Conservation (phyloP, 2,797 vertebrate species). For the Microcaecilia unicolor region DNA sequence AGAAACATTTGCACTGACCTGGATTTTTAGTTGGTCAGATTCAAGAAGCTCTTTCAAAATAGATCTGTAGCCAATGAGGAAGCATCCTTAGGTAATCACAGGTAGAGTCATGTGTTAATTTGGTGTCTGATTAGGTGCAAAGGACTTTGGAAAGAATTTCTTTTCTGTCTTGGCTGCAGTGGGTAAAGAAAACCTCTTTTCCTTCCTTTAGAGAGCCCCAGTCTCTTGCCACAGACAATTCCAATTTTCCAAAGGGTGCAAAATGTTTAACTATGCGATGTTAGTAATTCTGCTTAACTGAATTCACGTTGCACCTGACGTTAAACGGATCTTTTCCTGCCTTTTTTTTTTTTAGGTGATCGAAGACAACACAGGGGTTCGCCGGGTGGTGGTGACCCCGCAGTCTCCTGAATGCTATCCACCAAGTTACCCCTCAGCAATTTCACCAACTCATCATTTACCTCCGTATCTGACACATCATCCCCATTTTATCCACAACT, state of each 20-base stretch:
- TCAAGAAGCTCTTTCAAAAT: no score
- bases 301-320: not conserved
- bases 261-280: not conserved
- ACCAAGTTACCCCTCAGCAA: slow-evolving; percentile 86
- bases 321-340: slow-evolving; percentile 5
- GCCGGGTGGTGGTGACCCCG: slow-evolving; percentile 90
- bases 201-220: slow-evolving; percentile 24
- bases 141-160: no score
- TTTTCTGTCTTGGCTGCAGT: no score
- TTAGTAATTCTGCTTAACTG: no score
- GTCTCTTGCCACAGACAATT: not conserved
- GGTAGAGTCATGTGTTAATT: no score
- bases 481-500: slow-evolving; percentile 90
- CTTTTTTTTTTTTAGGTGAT: slow-evolving; percentile 65
- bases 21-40: no score
- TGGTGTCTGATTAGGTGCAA: no score
- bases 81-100: no score
- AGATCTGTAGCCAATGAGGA: no score
- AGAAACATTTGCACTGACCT: no score
- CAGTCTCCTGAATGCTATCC: slow-evolving; percentile 94
- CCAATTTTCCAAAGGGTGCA: not conserved
- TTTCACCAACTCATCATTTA: slow-evolving; percentile 88
- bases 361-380: slow-evolving; percentile 90
- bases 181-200: no score
- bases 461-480: slow-evolving; percentile 83